Percentiles rank a stretch among this genome's conserved stretches.
phyloP scores from a whole-genome alignment of 2,888 invertebrate species.

The Lepidochitona cinerea region DNA sequence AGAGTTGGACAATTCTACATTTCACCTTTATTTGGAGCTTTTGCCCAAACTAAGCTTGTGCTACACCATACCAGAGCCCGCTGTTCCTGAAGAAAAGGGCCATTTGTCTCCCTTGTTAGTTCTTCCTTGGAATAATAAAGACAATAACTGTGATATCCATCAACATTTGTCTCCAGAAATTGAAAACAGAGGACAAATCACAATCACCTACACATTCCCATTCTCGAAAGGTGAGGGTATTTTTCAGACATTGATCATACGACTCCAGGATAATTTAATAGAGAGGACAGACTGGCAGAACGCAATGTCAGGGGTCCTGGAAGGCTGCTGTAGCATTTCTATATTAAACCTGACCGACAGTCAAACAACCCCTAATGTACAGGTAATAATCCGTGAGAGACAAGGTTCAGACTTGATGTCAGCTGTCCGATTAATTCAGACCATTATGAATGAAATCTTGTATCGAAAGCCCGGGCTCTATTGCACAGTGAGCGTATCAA shows the following conservation, averaged over 20 bases:
- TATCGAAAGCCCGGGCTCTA: background rate
- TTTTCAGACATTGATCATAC: constrained; percentile 39
- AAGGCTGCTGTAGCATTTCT: constrained; percentile 45
- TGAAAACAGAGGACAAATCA: constrained; percentile 46
- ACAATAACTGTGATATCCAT: constrained; percentile 27
- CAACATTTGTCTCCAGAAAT: too few relatives aligned
- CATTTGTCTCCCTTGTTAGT: constrained; percentile 55
- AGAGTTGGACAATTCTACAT: constrained; percentile 44
- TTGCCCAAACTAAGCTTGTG: constrained; percentile 62
- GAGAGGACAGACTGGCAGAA: constrained; percentile 61
- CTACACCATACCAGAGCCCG: constrained; percentile 62
- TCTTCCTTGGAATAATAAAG: constrained; percentile 62
- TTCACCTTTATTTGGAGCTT: constrained; percentile 55
- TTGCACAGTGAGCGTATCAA: background rate
- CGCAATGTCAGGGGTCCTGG: constrained; percentile 50
- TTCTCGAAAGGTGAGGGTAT: constrained; percentile 49
- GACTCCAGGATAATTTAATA: constrained; percentile 51
- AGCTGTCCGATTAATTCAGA: background rate
- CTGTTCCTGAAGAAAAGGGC: constrained; percentile 43
- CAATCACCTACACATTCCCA: constrained; percentile 38
- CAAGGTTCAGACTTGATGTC: background rate
- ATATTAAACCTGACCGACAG: background rate
- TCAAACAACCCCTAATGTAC: background rate
- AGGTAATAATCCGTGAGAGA: background rate
- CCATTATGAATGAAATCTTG: background rate